Conservation (phyloP, 2,888 invertebrate species). For the Rhaphigaster nebulosa region DNA sequence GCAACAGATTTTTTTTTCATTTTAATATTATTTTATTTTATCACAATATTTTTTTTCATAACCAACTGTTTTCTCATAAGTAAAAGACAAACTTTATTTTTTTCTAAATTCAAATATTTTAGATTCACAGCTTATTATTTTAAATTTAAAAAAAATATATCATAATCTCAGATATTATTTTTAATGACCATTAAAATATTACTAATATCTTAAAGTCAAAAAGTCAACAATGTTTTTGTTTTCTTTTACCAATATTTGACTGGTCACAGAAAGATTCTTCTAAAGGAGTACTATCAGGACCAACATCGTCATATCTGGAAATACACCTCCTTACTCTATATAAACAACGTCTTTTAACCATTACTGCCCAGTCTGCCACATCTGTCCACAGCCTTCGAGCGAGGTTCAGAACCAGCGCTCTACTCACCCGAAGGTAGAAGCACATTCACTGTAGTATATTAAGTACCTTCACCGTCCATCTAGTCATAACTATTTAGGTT, state of each 20-base stretch:
- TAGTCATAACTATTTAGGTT: not conserved
- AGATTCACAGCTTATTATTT: not conserved
- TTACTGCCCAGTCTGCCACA: conserved; percentile 64
- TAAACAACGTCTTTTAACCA: conserved; percentile 56
- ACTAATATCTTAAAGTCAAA: not conserved
- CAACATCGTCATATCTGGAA: conserved; percentile 62
- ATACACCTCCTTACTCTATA: conserved; percentile 60
- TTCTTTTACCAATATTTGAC: conserved; percentile 57
- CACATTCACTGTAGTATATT: conserved; percentile 61
- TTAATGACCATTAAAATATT: not conserved
- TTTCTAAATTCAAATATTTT: not conserved
- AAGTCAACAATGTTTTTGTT: not conserved
- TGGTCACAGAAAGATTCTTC: conserved; percentile 57
- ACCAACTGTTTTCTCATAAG: not conserved
- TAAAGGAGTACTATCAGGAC: conserved; percentile 52
- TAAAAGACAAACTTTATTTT: not conserved
- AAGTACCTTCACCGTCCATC: not conserved
- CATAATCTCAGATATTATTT: not conserved
- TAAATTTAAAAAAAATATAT: not conserved
- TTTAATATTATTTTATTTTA: too few species aligned
- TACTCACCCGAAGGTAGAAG: conserved; percentile 65
- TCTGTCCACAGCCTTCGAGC: conserved; percentile 65
- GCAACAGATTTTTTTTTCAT: too few species aligned
- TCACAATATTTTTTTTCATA: not conserved
- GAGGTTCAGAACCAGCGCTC: conserved; percentile 65